Percentiles rank a stretch among this genome's conserved stretches.
These are phyloP conservation scores for Galeopsomyia nigrocyanea DNA, from an alignment of 2,888 invertebrate genomes.

Conservation along the genomic window DNA sequence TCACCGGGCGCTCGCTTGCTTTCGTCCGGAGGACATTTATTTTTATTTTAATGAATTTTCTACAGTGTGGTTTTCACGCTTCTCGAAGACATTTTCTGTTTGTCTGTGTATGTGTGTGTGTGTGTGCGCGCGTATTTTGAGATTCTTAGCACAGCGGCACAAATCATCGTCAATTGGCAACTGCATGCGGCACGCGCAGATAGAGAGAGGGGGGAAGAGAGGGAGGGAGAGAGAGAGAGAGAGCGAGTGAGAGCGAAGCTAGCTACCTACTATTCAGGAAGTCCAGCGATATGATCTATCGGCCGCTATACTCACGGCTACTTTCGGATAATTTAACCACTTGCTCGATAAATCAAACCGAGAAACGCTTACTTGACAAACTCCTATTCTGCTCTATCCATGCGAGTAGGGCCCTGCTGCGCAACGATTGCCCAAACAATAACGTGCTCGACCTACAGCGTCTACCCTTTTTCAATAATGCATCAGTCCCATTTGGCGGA, in stretches of 20 bases:
- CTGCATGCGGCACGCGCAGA: conserved; percentile 19
- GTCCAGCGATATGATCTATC: conserved; percentile 66
- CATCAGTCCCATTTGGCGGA: no score
- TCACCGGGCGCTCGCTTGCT: not conserved
- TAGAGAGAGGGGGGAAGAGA: no score
- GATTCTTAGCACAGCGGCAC: conserved; percentile 43
- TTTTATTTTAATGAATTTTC: conserved; percentile 44
- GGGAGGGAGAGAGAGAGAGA: conserved; percentile 37
- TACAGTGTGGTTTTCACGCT: no score
- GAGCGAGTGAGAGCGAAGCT: conserved; percentile 2
- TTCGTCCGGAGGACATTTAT: conserved; percentile 29
- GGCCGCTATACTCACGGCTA: conserved; percentile 47
- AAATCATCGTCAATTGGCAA: conserved; percentile 44
- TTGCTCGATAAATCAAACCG: conserved; percentile 52
- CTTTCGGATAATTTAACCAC: conserved; percentile 60
- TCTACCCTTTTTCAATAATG: no score
- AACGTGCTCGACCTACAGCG: no score
- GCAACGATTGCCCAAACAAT: not conserved
- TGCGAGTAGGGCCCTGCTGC: no score
- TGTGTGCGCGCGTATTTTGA: conserved; percentile 1
- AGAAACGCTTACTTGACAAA: conserved; percentile 18
- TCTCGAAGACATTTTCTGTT: conserved; percentile 9
- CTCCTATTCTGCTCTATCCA: not conserved
- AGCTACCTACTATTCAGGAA: conserved; percentile 56
- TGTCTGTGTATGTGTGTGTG: no score